These are phyloP conservation scores for Pterocles orientalis DNA, from an alignment of 2,113 vertebrate genomes.

Conservation along the genomic window DNA sequence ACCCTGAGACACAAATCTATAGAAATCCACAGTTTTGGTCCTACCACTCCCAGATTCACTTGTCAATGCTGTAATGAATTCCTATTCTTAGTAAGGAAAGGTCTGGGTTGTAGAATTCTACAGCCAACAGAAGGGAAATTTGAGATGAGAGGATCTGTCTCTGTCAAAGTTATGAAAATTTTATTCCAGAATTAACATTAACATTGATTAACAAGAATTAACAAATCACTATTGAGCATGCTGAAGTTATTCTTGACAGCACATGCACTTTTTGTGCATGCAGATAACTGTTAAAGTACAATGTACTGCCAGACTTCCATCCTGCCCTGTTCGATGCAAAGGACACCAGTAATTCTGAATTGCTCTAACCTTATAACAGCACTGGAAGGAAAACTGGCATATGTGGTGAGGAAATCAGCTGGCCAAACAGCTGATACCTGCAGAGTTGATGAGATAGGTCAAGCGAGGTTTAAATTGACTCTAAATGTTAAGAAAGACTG, in stretches of 20 bases:
- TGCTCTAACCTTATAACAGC: background rate
- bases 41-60: background rate
- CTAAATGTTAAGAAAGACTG: background rate
- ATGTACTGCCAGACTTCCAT: background rate
- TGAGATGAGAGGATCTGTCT: background rate
- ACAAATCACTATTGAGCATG: background rate
- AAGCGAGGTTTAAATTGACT: background rate
- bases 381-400: background rate
- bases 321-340: background rate
- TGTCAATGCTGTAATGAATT: background rate
- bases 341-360: background rate
- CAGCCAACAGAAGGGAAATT: background rate
- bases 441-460: background rate
- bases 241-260: background rate
- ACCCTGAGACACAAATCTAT: background rate
- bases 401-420: background rate
- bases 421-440: background rate
- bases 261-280: accelerated
- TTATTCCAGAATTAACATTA: background rate
- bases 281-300: background rate
- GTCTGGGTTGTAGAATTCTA: background rate
- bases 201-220: background rate
- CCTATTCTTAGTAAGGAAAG: background rate
- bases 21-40: background rate
- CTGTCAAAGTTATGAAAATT: background rate